Evolutionary conservation across 2,888 invertebrate genomes (phyloP), one percentile per base, ranked within the genome.

Genomic region (Nomada ruficornis): DNA sequence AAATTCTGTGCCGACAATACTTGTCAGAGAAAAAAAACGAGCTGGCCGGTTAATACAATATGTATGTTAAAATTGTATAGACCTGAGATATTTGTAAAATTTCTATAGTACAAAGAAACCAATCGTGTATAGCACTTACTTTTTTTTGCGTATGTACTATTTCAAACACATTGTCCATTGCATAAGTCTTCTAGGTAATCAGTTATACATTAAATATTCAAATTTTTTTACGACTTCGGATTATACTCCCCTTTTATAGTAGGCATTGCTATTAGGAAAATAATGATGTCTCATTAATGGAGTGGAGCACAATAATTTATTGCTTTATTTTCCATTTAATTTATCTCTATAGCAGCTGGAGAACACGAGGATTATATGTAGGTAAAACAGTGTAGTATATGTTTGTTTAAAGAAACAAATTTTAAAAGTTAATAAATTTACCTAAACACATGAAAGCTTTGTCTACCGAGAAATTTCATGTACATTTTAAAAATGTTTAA

Each of bases 71-170:
- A 64, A 71, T 60, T 82, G 73, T 63, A 75, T 82, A 44, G 57
- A 73, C 60, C 59, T 64, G 64, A 63, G 60, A 64, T 76, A 60
- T 86, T 79, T 85, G 65, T 86, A 72, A 90, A 84, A 83, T 90
- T 87, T 89, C 80, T 85, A 87, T 90, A 89, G 90, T 90, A 90
- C 88, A 89, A 90, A 89, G 75, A 74, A 88, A 84, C 71, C 67
- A 85, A 79, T 83, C 36, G 23, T 72, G 55, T 54, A 69, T 80
- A 72, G 70, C 42, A 65, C 54, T 77, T 79, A 70, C 55, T 84
- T 86, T 72, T 72, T 82, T 77, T 77, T 23, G 44, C 60, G 52
- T 75, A 82, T 68, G 4, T 60, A 80, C 77, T 85, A 71, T 80
- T 84, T 79, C 50, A 77, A 15, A 15, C 72, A 68, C 77, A 76